phyloP scores from a whole-genome alignment of 1,140 invertebrate genomes.

The Pygmarrhopalites habei region DNA sequence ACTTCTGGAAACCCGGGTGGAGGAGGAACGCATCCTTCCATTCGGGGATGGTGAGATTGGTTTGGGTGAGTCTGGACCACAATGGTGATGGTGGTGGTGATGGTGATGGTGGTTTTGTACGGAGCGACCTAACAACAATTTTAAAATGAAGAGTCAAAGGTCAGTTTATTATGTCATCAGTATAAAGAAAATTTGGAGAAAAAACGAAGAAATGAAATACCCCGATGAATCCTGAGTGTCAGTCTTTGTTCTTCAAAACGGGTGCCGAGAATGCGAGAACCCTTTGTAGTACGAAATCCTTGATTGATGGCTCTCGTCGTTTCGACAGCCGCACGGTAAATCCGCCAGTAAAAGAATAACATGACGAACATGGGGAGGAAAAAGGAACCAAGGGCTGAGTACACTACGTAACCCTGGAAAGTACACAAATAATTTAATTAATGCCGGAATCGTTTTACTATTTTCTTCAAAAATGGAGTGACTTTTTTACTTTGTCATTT shows the following conservation, averaged over 20 bases:
- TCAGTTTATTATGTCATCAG: no score
- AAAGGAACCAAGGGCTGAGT: constrained; percentile 89
- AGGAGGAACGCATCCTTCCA: constrained; percentile 43
- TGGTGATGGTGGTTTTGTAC: constrained; percentile 48
- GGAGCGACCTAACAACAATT: no score
- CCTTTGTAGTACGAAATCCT: constrained; percentile 79
- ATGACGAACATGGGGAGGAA: constrained; percentile 93
- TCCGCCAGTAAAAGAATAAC: constrained; percentile 93
- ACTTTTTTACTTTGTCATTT: constrained; percentile 62
- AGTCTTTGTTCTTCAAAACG: constrained; percentile 77
- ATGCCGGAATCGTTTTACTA: no score
- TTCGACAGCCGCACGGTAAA: constrained; percentile 82
- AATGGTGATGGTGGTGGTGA: constrained; percentile 38
- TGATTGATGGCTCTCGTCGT: constrained; percentile 86
- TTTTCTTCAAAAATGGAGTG: neutral
- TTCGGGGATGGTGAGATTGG: constrained; percentile 46
- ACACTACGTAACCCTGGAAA: constrained; percentile 54
- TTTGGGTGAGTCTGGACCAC: constrained; percentile 47
- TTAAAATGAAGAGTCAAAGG: no score
- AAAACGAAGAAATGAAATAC: no score
- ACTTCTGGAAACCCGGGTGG: constrained; percentile 30
- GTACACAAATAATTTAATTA: neutral
- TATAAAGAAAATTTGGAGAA: no score
- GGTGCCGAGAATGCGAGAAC: constrained; percentile 50
- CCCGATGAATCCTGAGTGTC: constrained; percentile 84